A percentile compares a stretch with the other conserved stretches of the same genome.
Conservation (phyloP, 2,797 vertebrate species). For the Ptychadena robeensis region DNA sequence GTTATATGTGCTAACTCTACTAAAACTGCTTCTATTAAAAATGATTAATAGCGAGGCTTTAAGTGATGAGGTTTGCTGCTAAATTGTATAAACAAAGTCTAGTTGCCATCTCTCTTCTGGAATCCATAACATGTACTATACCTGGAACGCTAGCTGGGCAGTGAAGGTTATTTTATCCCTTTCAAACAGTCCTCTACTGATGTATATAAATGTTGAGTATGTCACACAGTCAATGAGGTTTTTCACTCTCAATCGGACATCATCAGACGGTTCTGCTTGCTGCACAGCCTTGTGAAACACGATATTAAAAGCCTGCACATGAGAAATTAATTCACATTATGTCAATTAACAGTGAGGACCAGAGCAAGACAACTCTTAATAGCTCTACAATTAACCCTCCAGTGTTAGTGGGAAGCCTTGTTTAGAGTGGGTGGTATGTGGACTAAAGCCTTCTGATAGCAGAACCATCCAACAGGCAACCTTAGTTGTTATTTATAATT, state of each 20-base stretch:
- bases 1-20: too few species aligned
- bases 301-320: slow-evolving; percentile 78
- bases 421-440: background rate
- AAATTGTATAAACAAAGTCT: too few species aligned
- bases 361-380: slow-evolving; percentile 42
- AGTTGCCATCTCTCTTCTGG: background rate
- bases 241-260: slow-evolving; percentile 74
- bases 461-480: background rate
- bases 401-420: slow-evolving; percentile 3
- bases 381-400: slow-evolving; percentile 33
- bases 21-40: too few species aligned
- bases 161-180: slow-evolving; percentile 81
- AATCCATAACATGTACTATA: slow-evolving; percentile 39
- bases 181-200: slow-evolving; percentile 80
- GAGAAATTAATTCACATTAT: slow-evolving; percentile 68
- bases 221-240: slow-evolving; percentile 76
- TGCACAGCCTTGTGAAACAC: slow-evolving; percentile 83
- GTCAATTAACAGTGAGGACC: slow-evolving; percentile 55
- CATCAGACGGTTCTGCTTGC: slow-evolving; percentile 73
- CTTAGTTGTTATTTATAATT: background rate
- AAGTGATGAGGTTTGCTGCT: too few species aligned
- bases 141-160: slow-evolving; percentile 79
- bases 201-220: slow-evolving; percentile 80
- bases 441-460: background rate
- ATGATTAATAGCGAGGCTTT: too few species aligned